Evolutionary conservation across 2,113 vertebrate genomes (phyloP).

Genomic region (Heterochromis multidens): DNA sequence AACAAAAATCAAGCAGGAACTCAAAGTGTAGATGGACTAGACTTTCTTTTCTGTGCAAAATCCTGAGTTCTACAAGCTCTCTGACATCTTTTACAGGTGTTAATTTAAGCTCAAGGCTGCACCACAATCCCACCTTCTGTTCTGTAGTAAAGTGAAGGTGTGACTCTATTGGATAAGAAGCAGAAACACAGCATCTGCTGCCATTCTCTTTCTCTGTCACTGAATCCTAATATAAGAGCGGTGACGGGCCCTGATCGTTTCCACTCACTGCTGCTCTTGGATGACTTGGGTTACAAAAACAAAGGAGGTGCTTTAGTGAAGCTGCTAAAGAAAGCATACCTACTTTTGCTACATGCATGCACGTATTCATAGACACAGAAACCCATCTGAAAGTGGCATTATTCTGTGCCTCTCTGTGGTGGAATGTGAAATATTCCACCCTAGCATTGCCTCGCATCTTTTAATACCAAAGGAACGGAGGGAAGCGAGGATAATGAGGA

Average conservation of each 20-base stretch:
- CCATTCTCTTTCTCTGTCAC: background rate
- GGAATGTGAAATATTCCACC: constrained; percentile 59
- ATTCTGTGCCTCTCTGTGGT: background rate
- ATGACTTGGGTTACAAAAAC: constrained; percentile 47
- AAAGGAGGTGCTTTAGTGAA: constrained; percentile 15
- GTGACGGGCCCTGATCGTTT: constrained; percentile 40
- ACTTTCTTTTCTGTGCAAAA: background rate
- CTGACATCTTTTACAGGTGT: background rate
- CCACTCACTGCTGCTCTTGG: constrained; percentile 34
- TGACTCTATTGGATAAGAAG: background rate
- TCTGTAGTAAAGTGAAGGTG: background rate
- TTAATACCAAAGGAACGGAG: constrained; percentile 21
- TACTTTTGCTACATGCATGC: background rate
- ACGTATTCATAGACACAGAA: background rate
- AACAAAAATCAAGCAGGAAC: background rate
- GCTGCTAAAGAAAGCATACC: constrained; percentile 6
- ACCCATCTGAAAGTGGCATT: constrained; percentile 14
- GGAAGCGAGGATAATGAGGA: background rate
- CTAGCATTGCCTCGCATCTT: constrained; percentile 12
- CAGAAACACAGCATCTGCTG: background rate
- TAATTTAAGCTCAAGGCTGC: background rate
- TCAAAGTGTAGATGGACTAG: background rate
- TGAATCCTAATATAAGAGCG: constrained; percentile 15
- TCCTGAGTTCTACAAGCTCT: background rate
- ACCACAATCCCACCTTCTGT: background rate